Evolutionary conservation across 2,888 invertebrate species (phyloP).

Genomic region (Meloe dianella): DNA sequence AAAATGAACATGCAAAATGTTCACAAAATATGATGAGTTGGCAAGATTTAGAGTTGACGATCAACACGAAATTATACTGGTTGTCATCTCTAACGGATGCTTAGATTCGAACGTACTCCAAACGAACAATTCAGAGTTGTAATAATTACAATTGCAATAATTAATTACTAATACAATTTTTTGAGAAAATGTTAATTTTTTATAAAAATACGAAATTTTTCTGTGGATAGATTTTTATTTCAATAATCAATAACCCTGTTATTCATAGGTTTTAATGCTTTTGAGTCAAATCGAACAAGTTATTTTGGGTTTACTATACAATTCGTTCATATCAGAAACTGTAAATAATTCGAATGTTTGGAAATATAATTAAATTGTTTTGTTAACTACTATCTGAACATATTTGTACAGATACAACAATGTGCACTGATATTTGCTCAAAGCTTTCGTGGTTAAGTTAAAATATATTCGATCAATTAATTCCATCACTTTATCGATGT

Average conservation of each 20-base stretch:
- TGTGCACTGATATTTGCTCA: background rate
- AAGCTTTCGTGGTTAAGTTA: background rate
- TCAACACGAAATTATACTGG: too few species aligned
- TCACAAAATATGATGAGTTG: too few species aligned
- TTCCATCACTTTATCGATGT: background rate
- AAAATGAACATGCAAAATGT: too few species aligned
- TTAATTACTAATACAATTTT: too few species aligned
- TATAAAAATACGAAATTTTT: background rate
- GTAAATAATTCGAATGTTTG: constrained; percentile 3
- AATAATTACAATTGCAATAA: too few species aligned
- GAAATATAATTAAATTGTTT: constrained; percentile 6
- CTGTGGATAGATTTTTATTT: too few species aligned
- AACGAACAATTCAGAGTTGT: too few species aligned
- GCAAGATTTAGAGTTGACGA: too few species aligned
- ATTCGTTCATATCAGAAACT: background rate
- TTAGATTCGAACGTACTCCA: too few species aligned
- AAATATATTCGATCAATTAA: background rate
- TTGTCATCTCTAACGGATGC: too few species aligned
- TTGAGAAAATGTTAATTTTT: background rate
- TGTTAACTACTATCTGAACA: constrained; percentile 1
- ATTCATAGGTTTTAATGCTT: too few species aligned
- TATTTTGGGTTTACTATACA: constrained; percentile 3
- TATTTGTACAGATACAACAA: background rate
- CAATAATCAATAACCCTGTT: too few species aligned
- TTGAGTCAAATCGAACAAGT: background rate